phyloP scores from a whole-genome alignment of 2,113 vertebrate genomes.

The Odontophorus gujanensis region DNA sequence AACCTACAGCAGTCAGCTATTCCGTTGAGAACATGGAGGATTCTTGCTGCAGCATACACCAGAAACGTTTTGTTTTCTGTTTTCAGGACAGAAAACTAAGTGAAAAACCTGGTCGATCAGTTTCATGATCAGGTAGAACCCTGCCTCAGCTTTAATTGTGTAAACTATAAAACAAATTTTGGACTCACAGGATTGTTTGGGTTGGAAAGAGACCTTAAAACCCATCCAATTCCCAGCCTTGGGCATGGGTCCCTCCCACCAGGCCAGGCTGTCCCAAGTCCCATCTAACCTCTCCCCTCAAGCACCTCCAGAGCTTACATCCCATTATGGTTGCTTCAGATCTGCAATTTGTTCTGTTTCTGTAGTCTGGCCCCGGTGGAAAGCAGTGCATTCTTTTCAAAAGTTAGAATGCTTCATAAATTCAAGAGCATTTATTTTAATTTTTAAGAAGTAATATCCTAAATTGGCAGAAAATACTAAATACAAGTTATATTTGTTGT shows the following conservation, averaged over 20 bases:
- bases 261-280: background rate
- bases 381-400: background rate
- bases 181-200: background rate
- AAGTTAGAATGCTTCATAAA: background rate
- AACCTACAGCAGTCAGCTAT: background rate
- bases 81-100: background rate
- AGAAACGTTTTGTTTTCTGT: background rate
- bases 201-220: background rate
- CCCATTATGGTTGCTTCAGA: background rate
- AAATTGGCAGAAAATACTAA: slow-evolving; percentile 1
- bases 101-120: background rate
- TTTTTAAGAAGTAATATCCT: background rate
- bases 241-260: background rate
- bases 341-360: background rate
- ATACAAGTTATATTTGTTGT: background rate
- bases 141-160: background rate
- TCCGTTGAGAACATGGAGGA: background rate
- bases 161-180: background rate
- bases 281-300: background rate
- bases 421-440: background rate
- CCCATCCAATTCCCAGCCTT: background rate
- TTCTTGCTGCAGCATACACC: background rate
- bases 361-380: background rate
- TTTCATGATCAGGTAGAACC: background rate
- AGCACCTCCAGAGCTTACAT: background rate